Evolutionary conservation across 2,888 invertebrate species (phyloP).

Genomic region (Ophraella communa): DNA sequence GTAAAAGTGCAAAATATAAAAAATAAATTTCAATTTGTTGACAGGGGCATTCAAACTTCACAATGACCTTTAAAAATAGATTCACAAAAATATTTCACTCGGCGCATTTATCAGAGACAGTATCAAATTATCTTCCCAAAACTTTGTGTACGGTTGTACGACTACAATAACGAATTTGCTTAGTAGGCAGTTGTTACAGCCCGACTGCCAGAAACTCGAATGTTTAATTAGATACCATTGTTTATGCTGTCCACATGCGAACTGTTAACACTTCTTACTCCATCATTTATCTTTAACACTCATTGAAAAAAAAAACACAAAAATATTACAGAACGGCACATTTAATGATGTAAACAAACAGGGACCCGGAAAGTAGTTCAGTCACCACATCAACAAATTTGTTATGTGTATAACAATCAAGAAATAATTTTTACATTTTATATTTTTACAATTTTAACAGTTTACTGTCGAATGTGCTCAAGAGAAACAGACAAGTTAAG

Average conservation of each 20-base stretch:
- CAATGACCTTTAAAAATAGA: not conserved
- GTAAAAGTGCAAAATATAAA: no score
- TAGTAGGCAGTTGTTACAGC: constrained; percentile 2
- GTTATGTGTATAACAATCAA: no score
- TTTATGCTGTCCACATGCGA: constrained; percentile 14
- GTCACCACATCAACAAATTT: no score
- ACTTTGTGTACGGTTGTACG: not conserved
- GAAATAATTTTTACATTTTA: no score
- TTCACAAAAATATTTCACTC: not conserved
- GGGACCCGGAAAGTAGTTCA: no score
- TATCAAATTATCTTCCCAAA: not conserved
- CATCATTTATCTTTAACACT: constrained; percentile 7
- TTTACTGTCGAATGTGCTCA: not conserved
- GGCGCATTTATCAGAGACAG: not conserved
- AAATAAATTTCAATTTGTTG: no score
- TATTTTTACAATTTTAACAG: not conserved
- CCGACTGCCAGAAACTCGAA: not conserved
- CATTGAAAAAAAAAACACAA: constrained; percentile 3
- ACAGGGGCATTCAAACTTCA: no score
- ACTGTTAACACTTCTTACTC: constrained; percentile 7
- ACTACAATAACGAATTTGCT: constrained; percentile 6
- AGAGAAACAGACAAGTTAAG: not conserved
- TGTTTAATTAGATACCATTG: constrained; percentile 19
- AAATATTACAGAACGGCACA: no score
- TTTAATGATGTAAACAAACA: no score